These are phyloP conservation scores for Proales similis DNA, from an alignment of 1,140 invertebrate species.

Conservation along the genomic window DNA sequence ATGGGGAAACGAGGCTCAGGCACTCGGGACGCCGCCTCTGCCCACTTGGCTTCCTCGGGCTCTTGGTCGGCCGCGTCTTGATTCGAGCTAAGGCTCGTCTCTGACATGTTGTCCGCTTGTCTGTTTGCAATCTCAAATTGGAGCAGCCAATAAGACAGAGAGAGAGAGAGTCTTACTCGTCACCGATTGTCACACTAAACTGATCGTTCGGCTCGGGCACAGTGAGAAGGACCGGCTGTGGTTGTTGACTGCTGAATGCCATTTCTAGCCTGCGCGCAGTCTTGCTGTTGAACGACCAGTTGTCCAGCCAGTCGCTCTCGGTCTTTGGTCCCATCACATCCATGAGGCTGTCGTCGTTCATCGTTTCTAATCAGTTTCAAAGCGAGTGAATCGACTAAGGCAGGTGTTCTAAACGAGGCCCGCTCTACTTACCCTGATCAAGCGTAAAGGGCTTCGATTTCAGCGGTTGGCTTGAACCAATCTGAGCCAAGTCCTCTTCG, in stretches of 20 bases:
- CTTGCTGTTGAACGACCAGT: slow-evolving; percentile 7
- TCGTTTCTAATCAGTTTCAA: neutral
- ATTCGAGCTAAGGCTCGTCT: neutral
- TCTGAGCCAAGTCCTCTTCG: too few species aligned
- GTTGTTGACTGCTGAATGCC: slow-evolving; percentile 5
- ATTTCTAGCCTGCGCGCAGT: neutral
- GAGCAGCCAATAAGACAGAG: neutral
- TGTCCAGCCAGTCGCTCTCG: slow-evolving; percentile 1
- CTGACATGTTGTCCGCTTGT: neutral
- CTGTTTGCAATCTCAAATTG: neutral
- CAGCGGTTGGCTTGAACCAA: too few species aligned
- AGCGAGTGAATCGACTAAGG: neutral
- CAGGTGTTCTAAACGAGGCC: too few species aligned
- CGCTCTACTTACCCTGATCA: too few species aligned
- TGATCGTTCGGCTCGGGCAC: neutral
- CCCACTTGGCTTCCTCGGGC: neutral
- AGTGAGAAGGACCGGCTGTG: neutral
- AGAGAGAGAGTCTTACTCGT: neutral
- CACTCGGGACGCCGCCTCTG: too few species aligned
- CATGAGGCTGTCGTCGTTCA: neutral
- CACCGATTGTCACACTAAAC: neutral
- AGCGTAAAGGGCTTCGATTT: too few species aligned
- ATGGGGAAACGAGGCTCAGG: neutral
- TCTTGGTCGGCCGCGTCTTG: neutral
- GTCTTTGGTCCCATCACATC: neutral